Conservation (phyloP, 2,113 vertebrate genomes). For the Chloropsis hardwickii region DNA sequence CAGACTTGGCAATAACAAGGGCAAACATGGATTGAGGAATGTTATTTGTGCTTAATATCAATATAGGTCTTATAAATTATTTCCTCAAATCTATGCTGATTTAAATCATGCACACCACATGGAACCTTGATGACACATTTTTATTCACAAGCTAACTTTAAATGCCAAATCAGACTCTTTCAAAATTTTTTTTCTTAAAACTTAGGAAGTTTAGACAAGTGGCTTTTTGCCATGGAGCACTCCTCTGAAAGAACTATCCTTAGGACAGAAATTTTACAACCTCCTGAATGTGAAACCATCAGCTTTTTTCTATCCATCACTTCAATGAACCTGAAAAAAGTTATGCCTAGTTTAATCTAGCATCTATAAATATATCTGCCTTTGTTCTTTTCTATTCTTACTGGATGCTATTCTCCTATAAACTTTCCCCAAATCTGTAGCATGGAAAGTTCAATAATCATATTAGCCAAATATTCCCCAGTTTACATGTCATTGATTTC, state of each 20-base stretch:
- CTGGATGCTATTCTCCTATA: background rate
- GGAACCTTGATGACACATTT: background rate
- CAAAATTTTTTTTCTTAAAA: background rate
- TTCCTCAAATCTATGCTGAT: background rate
- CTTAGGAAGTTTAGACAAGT: background rate
- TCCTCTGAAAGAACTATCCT: background rate
- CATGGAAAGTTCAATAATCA: background rate
- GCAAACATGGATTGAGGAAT: background rate
- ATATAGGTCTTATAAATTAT: background rate
- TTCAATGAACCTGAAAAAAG: background rate
- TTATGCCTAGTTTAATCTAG: background rate
- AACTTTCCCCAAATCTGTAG: background rate
- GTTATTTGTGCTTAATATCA: background rate
- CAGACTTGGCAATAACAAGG: background rate
- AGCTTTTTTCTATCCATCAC: background rate
- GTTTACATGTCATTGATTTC: background rate
- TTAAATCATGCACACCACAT: accelerated
- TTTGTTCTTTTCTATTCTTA: background rate
- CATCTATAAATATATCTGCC: background rate
- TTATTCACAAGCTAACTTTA: background rate
- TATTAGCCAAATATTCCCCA: background rate
- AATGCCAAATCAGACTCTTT: background rate
- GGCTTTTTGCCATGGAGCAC: background rate
- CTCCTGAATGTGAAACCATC: background rate
- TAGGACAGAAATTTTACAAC: background rate